A percentile compares a stretch with the other conserved stretches of the same genome.
phyloP scores from a whole-genome alignment of 2,888 invertebrate genomes.

The Serrognathus titanus region DNA sequence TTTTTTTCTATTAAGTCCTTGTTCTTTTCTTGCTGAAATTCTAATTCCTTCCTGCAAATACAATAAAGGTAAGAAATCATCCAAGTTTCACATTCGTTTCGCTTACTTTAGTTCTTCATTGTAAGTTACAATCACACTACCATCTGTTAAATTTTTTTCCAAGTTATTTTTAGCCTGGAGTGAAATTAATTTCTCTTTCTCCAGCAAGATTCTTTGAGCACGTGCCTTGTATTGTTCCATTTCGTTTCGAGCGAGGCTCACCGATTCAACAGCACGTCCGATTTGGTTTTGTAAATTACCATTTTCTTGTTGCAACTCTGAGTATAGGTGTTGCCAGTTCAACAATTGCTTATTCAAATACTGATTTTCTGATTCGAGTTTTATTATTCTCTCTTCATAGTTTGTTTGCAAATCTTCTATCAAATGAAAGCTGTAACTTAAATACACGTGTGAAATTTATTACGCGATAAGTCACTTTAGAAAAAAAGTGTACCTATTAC shows the following conservation, averaged over 20 bases:
- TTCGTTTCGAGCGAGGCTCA: conserved; percentile 50
- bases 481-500: neutral
- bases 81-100: neutral
- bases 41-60: conserved; percentile 43
- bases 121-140: conserved; percentile 32
- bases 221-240: conserved; percentile 72
- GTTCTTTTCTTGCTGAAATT: conserved; percentile 48
- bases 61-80: conserved; percentile 3
- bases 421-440: neutral
- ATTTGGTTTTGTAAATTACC: conserved; percentile 37
- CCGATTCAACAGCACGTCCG: conserved; percentile 37
- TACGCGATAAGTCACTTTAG: neutral
- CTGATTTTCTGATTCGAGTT: conserved; percentile 38
- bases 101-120: conserved; percentile 41
- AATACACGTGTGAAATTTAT: too few species aligned
- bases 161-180: conserved; percentile 19
- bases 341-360: conserved; percentile 40
- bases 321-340: too few species aligned
- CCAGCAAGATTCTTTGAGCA: too few species aligned
- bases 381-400: conserved; percentile 37
- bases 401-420: conserved; percentile 12
- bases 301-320: conserved; percentile 43
- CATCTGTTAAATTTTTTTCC: conserved; percentile 24
- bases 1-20: conserved; percentile 50
- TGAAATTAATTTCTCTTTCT: conserved; percentile 70